Conservation (phyloP, 2,113 vertebrate genomes). For the Pardalotus punctatus region DNA sequence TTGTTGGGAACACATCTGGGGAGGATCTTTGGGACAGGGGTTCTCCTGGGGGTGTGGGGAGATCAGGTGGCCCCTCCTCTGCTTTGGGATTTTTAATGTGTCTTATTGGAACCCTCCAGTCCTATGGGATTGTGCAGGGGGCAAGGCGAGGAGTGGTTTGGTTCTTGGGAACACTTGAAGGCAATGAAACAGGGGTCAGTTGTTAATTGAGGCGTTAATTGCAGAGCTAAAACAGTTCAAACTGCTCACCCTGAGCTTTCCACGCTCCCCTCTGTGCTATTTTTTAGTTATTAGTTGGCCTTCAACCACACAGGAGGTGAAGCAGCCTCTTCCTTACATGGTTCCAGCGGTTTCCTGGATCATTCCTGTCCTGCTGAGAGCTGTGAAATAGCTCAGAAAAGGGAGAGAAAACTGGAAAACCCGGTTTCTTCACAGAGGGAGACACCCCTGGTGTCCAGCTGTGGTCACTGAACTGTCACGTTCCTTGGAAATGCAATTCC, state of each 20-base stretch:
- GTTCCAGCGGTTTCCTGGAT: background rate
- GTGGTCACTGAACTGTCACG: background rate
- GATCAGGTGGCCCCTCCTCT: background rate
- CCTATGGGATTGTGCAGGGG: background rate
- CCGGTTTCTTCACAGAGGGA: background rate
- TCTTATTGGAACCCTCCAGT: background rate
- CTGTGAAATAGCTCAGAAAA: background rate
- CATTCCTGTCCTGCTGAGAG: background rate
- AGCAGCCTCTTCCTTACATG: background rate
- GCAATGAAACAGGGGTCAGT: background rate
- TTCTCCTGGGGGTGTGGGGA: accelerated
- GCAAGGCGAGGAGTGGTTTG: background rate
- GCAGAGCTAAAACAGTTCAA: background rate
- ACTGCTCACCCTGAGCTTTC: background rate
- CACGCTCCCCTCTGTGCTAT: accelerated
- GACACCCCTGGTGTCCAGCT: background rate
- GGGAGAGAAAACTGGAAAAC: background rate
- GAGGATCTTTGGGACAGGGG: background rate
- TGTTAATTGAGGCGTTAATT: background rate
- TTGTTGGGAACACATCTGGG: background rate
- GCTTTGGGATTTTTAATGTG: background rate
- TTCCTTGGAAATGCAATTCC: background rate
- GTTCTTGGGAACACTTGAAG: background rate
- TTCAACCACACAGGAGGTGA: background rate
- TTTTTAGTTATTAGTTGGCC: background rate